Percentiles rank a stretch among this genome's conserved stretches.
Conservation (phyloP, 2,797 vertebrate genomes). For the Champsocephalus esox region DNA sequence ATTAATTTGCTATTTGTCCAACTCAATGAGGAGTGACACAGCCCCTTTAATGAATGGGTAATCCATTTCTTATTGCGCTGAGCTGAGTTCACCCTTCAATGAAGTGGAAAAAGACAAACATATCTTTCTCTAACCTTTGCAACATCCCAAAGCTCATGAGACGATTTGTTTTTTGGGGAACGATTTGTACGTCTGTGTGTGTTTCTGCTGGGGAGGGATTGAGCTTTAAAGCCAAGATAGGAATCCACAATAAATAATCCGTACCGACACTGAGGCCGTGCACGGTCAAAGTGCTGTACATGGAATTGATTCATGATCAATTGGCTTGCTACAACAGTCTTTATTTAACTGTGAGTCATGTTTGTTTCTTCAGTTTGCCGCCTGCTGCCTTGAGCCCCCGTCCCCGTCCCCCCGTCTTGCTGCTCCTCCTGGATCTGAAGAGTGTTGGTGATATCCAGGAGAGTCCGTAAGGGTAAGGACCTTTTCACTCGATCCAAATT, state of each 20-base stretch:
- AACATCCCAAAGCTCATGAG: conserved; percentile 64
- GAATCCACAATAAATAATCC: conserved; percentile 63
- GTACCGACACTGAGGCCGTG: conserved; percentile 41
- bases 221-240: conserved; percentile 58
- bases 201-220: conserved; percentile 53
- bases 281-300: conserved; percentile 48
- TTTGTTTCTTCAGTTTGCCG: conserved; percentile 42
- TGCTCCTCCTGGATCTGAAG: conserved; percentile 53
- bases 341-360: conserved; percentile 54
- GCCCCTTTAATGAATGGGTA: conserved; percentile 79
- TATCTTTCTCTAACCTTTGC: conserved; percentile 74
- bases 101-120: conserved; percentile 83
- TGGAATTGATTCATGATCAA: conserved; percentile 70
- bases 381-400: not conserved
- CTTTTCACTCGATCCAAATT: conserved; percentile 55
- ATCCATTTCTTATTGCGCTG: conserved; percentile 80
- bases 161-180: conserved; percentile 61
- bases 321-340: conserved; percentile 47
- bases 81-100: conserved; percentile 79
- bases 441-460: conserved; percentile 57
- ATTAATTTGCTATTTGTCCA: conserved; percentile 86
- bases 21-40: conserved; percentile 84
- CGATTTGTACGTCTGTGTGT: conserved; percentile 55
- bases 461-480: conserved; percentile 64
- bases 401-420: conserved; percentile 8